These are phyloP conservation scores for Stenolophus ochropezus DNA, from an alignment of 2,888 invertebrate species.

Conservation along the genomic window DNA sequence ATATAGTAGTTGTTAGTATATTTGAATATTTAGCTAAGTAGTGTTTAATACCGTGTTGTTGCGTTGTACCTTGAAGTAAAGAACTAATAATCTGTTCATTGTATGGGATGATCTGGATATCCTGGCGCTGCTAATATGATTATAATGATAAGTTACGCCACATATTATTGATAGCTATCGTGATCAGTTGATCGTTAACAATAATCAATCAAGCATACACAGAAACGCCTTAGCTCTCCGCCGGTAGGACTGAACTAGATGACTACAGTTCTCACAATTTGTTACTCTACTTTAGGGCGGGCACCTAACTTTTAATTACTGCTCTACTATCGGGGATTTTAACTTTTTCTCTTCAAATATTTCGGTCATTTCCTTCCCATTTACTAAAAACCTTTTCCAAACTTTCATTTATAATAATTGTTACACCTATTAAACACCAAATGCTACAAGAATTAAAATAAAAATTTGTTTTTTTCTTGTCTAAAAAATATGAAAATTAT, in stretches of 20 bases:
- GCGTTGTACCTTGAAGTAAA: neutral
- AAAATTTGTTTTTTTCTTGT: too few species aligned
- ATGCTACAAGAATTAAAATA: too few species aligned
- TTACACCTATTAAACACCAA: too few species aligned
- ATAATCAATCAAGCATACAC: constrained; percentile 58
- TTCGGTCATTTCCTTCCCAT: too few species aligned
- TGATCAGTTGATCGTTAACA: constrained; percentile 59
- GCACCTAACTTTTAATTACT: neutral
- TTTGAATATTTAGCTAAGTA: neutral
- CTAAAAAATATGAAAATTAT: too few species aligned
- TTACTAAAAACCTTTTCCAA: too few species aligned
- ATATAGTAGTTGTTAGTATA: too few species aligned
- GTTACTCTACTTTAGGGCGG: constrained; percentile 42
- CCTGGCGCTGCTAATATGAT: constrained; percentile 68
- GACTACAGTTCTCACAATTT: constrained; percentile 27
- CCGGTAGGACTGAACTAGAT: constrained; percentile 45
- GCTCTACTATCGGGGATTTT: neutral
- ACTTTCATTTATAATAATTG: too few species aligned
- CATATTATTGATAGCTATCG: constrained; percentile 69
- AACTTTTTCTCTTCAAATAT: too few species aligned
- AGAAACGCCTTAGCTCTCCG: constrained; percentile 31
- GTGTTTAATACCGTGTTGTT: neutral
- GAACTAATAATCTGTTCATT: neutral
- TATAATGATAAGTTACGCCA: constrained; percentile 71
- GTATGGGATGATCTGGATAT: constrained; percentile 21